Conservation (phyloP, 2,888 invertebrate species). For the Aethes cnicana region DNA sequence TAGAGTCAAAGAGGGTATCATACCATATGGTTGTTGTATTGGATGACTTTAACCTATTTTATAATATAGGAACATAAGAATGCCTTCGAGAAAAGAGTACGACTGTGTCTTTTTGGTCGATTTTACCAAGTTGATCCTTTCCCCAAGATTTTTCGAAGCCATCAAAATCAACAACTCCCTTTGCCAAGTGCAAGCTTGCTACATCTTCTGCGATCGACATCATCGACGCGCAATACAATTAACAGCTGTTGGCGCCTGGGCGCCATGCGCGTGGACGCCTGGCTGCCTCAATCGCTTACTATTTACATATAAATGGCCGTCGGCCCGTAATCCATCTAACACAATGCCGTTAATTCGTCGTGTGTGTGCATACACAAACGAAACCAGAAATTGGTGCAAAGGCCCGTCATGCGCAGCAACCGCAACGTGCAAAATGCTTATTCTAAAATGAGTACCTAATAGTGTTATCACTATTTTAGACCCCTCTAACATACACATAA, state of each 20-base stretch:
- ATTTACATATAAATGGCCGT: conserved; percentile 81
- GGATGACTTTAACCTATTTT: too few species aligned
- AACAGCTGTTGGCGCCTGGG: conserved; percentile 46
- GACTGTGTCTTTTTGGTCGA: too few species aligned
- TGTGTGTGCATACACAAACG: conserved; percentile 65
- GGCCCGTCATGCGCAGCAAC: conserved; percentile 32
- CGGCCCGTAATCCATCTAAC: conserved; percentile 75
- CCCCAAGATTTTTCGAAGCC: too few species aligned
- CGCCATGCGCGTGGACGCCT: conserved; percentile 51
- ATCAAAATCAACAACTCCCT: too few species aligned
- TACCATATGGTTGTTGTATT: too few species aligned
- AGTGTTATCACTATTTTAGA: conserved; percentile 11
- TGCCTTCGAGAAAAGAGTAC: too few species aligned
- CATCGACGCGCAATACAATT: conserved; percentile 47
- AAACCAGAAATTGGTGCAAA: conserved; percentile 57
- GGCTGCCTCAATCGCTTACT: conserved; percentile 70
- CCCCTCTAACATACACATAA: background rate
- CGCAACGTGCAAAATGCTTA: conserved; percentile 14
- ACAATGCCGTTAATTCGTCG: conserved; percentile 79
- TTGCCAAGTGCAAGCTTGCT: too few species aligned
- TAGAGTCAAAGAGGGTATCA: too few species aligned
- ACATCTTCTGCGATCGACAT: too few species aligned
- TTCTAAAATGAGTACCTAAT: conserved; percentile 7
- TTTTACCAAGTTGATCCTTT: too few species aligned
- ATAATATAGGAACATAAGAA: too few species aligned